Conservation (phyloP, 1,140 invertebrate genomes). For the Limonius californicus region DNA sequence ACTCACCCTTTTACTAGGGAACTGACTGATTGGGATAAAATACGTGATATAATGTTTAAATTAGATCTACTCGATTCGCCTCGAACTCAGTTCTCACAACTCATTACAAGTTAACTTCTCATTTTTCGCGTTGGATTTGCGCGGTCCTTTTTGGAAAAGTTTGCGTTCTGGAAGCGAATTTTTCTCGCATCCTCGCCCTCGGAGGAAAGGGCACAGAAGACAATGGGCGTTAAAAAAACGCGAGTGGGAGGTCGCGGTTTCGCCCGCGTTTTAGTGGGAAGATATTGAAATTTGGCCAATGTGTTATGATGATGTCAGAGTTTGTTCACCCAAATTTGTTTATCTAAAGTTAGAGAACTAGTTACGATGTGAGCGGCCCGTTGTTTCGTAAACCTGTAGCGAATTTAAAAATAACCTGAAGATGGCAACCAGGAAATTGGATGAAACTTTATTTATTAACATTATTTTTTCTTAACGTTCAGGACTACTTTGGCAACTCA, state of each 20-base stretch:
- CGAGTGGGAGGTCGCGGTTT: not conserved
- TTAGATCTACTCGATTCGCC: slow-evolving; percentile 20
- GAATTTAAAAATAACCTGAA: too few relatives aligned
- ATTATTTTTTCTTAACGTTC: too few relatives aligned
- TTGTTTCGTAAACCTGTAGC: too few relatives aligned
- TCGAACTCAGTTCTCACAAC: not conserved
- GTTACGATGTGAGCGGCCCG: too few relatives aligned
- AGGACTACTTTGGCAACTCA: too few relatives aligned
- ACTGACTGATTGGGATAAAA: slow-evolving; percentile 31
- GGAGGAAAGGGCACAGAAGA: too few relatives aligned
- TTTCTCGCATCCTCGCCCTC: not conserved
- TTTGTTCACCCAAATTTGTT: not conserved
- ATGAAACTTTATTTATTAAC: too few relatives aligned
- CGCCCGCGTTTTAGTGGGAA: not conserved
- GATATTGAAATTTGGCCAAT: not conserved
- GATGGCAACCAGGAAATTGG: too few relatives aligned
- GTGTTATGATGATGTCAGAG: not conserved
- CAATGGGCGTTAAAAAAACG: too few relatives aligned
- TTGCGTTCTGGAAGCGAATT: too few relatives aligned
- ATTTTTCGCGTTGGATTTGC: not conserved
- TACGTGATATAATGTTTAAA: slow-evolving; percentile 31
- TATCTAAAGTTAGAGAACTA: not conserved
- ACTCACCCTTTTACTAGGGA: slow-evolving; percentile 28
- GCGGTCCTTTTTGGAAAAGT: not conserved
- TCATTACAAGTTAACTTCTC: not conserved